Evolutionary conservation across 2,797 vertebrate species (phyloP).

Genomic region (Hydrocynus forskahlii): DNA sequence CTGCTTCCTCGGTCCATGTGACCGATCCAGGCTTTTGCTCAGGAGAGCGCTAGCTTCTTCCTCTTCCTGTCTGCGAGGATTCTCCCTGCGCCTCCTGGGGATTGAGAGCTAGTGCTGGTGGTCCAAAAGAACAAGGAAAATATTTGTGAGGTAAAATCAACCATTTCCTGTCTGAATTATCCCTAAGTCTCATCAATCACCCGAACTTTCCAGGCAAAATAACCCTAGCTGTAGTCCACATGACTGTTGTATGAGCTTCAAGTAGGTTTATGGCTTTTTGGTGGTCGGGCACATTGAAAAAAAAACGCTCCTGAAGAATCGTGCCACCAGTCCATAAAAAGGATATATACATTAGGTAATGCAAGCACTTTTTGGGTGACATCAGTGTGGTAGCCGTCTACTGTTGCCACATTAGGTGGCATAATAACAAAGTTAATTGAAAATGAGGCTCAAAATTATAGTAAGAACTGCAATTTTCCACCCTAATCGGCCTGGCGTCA

Average conservation of each 20-base stretch:
- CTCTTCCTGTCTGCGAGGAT: slow-evolving; percentile 38
- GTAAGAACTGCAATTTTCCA: slow-evolving; percentile 31
- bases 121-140: slow-evolving; percentile 49
- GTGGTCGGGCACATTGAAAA: slow-evolving; percentile 51
- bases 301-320: slow-evolving; percentile 48
- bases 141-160: slow-evolving; percentile 52
- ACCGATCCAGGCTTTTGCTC: slow-evolving; percentile 22
- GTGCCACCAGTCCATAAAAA: slow-evolving; percentile 48
- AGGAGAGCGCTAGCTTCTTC: slow-evolving; percentile 30
- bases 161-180: slow-evolving; percentile 60
- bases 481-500: slow-evolving; percentile 31
- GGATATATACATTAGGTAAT: slow-evolving; percentile 41
- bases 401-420: slow-evolving; percentile 16
- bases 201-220: slow-evolving; percentile 48
- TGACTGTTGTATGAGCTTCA: slow-evolving; percentile 38
- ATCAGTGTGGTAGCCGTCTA: slow-evolving; percentile 35
- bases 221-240: slow-evolving; percentile 35
- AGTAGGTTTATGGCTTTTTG: slow-evolving; percentile 52
- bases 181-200: slow-evolving; percentile 56
- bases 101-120: slow-evolving; percentile 37
- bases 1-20: slow-evolving; percentile 11
- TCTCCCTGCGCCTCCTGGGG: slow-evolving; percentile 24
- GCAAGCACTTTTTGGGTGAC: slow-evolving; percentile 43
- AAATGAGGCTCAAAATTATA: slow-evolving; percentile 19
- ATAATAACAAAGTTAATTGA: slow-evolving; percentile 28